phyloP scores from a whole-genome alignment of 2,797 vertebrate species.

The Synaphobranchus kaupii region DNA sequence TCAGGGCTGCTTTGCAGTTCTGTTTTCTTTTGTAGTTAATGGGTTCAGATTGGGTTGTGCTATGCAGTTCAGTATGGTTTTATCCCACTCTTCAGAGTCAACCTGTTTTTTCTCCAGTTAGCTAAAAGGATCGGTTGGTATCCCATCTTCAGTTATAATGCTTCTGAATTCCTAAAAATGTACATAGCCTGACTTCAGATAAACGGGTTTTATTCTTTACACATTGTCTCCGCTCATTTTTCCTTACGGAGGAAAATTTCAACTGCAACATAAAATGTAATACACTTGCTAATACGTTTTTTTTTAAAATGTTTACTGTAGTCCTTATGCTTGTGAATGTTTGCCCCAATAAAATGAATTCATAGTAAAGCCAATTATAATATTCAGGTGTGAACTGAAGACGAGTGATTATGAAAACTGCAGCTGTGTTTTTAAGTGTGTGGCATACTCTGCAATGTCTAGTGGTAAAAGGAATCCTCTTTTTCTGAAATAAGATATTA shows the following conservation, averaged over 20 bases:
- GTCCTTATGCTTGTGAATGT: not conserved
- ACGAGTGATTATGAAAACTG: not conserved
- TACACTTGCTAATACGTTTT: not conserved
- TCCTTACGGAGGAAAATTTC: not conserved
- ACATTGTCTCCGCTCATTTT: not conserved
- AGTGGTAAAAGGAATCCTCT: conserved; percentile 2
- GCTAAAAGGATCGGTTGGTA: not conserved
- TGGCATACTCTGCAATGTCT: not conserved
- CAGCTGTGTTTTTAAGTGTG: not conserved
- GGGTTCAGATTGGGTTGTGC: not conserved
- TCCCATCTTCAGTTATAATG: not conserved
- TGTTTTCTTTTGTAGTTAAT: not conserved
- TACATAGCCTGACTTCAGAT: not conserved
- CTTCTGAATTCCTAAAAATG: not conserved
- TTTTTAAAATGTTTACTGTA: not conserved
- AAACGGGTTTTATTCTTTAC: not conserved
- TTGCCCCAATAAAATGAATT: not conserved
- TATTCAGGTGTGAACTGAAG: not conserved
- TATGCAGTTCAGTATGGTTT: not conserved
- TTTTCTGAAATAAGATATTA: not conserved
- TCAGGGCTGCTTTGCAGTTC: not conserved
- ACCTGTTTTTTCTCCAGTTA: not conserved
- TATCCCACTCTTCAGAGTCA: not conserved
- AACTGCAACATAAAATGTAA: not conserved
- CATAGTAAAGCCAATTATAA: not conserved